Percentiles rank a stretch among this genome's conserved stretches.
Evolutionary conservation across 2,888 invertebrate genomes (phyloP).

Genomic region (Metacarcinus magister): DNA sequence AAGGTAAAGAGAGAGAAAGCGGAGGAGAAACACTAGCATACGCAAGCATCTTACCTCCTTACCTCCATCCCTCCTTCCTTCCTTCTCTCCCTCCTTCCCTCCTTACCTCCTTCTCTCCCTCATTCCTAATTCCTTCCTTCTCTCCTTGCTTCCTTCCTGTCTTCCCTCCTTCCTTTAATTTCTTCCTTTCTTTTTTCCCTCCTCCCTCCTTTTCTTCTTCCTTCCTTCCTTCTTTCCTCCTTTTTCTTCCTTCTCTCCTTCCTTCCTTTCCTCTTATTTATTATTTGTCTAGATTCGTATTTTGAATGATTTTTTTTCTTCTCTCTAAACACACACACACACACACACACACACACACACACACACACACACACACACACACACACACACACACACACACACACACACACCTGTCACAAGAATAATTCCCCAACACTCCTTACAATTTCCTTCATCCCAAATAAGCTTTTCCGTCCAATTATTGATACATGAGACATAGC

Average conservation of each 20-base stretch:
- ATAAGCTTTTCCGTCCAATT: not conserved
- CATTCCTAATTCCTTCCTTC: not conserved
- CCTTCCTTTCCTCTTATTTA: too few relatives aligned
- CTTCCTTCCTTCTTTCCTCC: not conserved
- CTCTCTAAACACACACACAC: too few relatives aligned
- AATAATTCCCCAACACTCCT: not conserved
- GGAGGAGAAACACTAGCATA: conserved; percentile 2
- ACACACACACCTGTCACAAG: not conserved
- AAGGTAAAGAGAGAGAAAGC: conserved; percentile 49
- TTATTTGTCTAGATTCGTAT: too few relatives aligned
- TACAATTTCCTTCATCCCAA: not conserved
- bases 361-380: too few relatives aligned
- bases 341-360: too few relatives aligned
- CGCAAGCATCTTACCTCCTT: conserved; percentile 6
- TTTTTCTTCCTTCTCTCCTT: too few relatives aligned
- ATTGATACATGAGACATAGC: too few relatives aligned
- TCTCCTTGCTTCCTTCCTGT: not conserved
- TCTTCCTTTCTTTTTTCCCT: not conserved
- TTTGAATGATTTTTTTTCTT: not conserved
- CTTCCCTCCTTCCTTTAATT: not conserved
- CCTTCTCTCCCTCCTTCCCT: not conserved
- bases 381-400: too few relatives aligned
- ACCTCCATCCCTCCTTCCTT: not conserved
- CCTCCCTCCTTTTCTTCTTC: not conserved
- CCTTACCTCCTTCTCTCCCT: not conserved